Evolutionary conservation across 2,113 vertebrate genomes (phyloP).

Genomic region (Antigone vipio): DNA sequence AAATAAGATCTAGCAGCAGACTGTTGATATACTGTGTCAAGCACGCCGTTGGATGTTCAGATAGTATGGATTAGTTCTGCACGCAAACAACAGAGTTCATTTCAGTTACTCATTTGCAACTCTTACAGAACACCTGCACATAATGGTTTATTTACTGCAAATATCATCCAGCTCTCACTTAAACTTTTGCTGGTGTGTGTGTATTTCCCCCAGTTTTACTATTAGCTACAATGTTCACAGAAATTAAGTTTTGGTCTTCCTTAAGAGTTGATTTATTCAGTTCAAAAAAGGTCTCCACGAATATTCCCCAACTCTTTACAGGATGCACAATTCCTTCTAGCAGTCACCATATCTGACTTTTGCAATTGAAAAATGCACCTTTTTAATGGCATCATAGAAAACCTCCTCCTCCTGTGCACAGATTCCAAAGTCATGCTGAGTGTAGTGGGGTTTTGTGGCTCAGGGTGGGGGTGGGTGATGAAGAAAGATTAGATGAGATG

Average conservation of each 20-base stretch:
- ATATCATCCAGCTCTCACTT: neutral
- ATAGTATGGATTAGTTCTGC: neutral
- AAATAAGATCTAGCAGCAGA: neutral
- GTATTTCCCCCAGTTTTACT: neutral
- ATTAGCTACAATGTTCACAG: neutral
- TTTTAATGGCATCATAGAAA: neutral
- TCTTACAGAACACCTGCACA: neutral
- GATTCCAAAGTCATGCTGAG: neutral
- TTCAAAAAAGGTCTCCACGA: neutral
- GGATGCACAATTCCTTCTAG: neutral
- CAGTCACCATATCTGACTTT: rapidly evolving
- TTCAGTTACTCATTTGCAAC: neutral
- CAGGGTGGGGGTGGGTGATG: neutral
- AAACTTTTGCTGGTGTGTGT: neutral
- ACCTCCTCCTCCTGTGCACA: neutral
- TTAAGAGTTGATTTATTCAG: neutral
- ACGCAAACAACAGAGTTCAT: neutral
- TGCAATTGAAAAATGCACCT: neutral
- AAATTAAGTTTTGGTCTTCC: neutral
- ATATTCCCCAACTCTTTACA: neutral
- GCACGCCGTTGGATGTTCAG: rapidly evolving
- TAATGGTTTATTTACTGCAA: neutral
- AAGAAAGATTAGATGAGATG: neutral
- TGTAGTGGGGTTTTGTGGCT: neutral
- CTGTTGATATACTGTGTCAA: neutral